These are phyloP conservation scores for Koerneria pararmatus DNA, from an alignment of 2,888 invertebrate species.

Conservation along the genomic window DNA sequence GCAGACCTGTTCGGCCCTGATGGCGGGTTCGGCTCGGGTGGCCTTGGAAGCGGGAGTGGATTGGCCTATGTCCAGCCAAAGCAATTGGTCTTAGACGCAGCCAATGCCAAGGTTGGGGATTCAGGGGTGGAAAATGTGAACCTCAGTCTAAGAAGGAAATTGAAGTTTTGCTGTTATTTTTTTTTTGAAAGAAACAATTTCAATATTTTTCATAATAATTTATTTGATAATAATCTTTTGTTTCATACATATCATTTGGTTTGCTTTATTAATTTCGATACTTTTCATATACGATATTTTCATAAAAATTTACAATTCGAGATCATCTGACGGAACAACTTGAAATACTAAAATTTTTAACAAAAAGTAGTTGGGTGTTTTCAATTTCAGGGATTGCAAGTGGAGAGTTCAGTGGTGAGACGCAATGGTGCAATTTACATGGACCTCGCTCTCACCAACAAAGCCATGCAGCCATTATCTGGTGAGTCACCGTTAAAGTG, in stretches of 20 bases:
- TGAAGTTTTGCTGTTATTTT: background rate
- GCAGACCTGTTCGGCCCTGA: constrained; percentile 88
- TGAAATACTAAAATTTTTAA: background rate
- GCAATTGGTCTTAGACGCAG: constrained; percentile 51
- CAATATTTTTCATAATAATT: background rate
- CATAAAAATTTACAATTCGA: no score
- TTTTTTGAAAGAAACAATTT: background rate
- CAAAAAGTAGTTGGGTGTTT: constrained; percentile 87
- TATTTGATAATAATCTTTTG: constrained; percentile 27
- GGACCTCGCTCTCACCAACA: constrained; percentile 94
- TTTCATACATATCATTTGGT: no score
- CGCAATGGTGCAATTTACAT: constrained; percentile 80
- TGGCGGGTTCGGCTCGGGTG: constrained; percentile 33
- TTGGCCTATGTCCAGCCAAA: no score
- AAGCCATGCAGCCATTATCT: constrained; percentile 92
- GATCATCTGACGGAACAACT: background rate
- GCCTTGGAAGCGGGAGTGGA: no score
- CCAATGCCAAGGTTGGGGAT: constrained; percentile 39
- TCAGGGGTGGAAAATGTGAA: no score
- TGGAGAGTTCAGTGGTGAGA: constrained; percentile 84
- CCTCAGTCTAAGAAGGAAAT: no score
- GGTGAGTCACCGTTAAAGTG: no score
- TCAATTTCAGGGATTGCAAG: constrained; percentile 74
- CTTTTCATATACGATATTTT: no score
- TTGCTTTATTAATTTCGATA: no score